Evolutionary conservation across 2,113 vertebrate species (phyloP).

Genomic region (Lepus americanus): DNA sequence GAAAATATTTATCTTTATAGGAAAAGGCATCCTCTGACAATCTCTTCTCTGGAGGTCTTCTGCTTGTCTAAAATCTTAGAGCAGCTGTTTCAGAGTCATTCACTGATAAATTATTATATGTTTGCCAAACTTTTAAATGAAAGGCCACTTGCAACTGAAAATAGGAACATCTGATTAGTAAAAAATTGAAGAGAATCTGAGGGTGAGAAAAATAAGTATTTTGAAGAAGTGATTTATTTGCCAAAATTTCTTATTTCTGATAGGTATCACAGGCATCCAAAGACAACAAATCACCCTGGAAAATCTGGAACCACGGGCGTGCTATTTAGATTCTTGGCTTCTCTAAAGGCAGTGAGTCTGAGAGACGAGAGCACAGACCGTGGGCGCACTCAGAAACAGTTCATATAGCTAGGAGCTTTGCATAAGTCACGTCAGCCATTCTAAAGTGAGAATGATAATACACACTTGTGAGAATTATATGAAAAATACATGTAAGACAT

Average conservation of each 20-base stretch:
- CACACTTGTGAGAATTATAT: not conserved
- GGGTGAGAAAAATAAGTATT: not conserved
- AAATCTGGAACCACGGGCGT: not conserved
- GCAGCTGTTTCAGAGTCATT: not conserved
- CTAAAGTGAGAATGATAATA: not conserved
- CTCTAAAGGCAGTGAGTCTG: not conserved
- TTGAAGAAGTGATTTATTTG: not conserved
- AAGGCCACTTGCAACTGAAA: not conserved
- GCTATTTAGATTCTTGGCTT: not conserved
- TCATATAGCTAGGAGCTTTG: not conserved
- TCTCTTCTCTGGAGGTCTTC: not conserved
- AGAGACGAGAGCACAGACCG: not conserved
- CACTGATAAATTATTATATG: not conserved
- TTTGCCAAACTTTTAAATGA: not conserved
- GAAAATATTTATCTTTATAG: not conserved
- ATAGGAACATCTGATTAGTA: not conserved
- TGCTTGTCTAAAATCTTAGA: not conserved
- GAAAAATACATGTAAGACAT: not conserved
- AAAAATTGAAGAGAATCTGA: conserved; percentile 12
- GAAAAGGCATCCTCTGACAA: not conserved
- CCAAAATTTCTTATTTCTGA: conserved; percentile 35
- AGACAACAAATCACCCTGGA: not conserved
- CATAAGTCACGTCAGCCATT: not conserved
- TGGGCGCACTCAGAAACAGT: not conserved
- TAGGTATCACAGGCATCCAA: not conserved